These are phyloP conservation scores for Rissa tridactyla DNA, from an alignment of 2,113 vertebrate species.

Conservation along the genomic window DNA sequence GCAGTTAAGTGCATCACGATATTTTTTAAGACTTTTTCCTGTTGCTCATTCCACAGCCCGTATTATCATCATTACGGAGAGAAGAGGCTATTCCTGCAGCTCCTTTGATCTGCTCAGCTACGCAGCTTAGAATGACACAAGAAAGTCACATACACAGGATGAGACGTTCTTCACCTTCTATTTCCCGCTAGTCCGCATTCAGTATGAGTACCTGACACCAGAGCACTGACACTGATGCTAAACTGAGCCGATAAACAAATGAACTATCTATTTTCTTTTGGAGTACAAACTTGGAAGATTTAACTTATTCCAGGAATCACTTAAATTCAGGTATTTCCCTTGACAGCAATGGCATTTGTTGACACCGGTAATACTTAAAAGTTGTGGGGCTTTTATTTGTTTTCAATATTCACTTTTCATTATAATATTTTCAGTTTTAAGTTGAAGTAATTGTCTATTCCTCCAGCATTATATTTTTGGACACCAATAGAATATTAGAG, in stretches of 20 bases:
- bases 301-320: background rate
- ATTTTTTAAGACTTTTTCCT: background rate
- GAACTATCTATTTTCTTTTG: background rate
- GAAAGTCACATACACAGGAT: fast-evolving
- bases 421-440: background rate
- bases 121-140: background rate
- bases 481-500: background rate
- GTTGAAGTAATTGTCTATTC: background rate
- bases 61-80: background rate
- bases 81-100: background rate
- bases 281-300: background rate
- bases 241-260: background rate
- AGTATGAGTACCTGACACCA: background rate
- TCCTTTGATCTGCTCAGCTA: background rate
- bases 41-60: background rate
- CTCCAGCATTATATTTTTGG: background rate
- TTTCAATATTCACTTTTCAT: background rate
- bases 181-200: fast-evolving
- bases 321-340: background rate
- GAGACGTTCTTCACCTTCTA: background rate
- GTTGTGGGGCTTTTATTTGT: background rate
- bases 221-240: too few relatives aligned
- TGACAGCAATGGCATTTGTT: background rate
- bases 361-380: background rate
- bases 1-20: background rate